Conservation (phyloP, 2,888 invertebrate species). For the Elegia similella region DNA sequence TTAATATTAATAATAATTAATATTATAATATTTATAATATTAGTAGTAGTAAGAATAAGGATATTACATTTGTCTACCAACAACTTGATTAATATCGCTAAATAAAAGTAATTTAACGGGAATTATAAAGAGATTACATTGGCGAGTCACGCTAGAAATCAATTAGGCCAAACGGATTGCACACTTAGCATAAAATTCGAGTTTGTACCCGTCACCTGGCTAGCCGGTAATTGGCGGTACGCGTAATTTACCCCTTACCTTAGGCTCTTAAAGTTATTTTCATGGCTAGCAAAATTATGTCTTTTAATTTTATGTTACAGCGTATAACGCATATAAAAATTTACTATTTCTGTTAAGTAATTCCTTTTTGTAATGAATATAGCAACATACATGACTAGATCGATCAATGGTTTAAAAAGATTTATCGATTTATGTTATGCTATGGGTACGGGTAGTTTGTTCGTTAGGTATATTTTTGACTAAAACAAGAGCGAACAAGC, state of each 20-base stretch:
- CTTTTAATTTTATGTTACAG: slow-evolving; percentile 5
- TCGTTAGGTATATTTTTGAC: too few species aligned
- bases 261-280: slow-evolving; percentile 6
- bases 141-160: slow-evolving; percentile 16
- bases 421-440: too few species aligned
- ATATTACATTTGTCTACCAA: slow-evolving; percentile 7
- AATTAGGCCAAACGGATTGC: slow-evolving; percentile 16
- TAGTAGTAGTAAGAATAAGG: too few species aligned
- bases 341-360: not conserved
- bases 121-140: slow-evolving; percentile 17
- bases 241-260: slow-evolving; percentile 2
- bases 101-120: slow-evolving; percentile 15
- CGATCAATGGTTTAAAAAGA: too few species aligned
- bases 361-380: not conserved
- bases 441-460: too few species aligned
- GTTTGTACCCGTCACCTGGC: slow-evolving; percentile 9
- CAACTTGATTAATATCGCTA: slow-evolving; percentile 12
- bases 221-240: slow-evolving; percentile 9
- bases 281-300: slow-evolving; percentile 12
- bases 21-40: too few species aligned
- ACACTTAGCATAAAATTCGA: slow-evolving; percentile 14
- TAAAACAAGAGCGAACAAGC: too few species aligned
- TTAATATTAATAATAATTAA: too few species aligned
- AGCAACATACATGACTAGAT: too few species aligned
- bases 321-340: not conserved